Evolutionary conservation across 2,113 vertebrate species (phyloP).

Genomic region (Catagonus wagneri): DNA sequence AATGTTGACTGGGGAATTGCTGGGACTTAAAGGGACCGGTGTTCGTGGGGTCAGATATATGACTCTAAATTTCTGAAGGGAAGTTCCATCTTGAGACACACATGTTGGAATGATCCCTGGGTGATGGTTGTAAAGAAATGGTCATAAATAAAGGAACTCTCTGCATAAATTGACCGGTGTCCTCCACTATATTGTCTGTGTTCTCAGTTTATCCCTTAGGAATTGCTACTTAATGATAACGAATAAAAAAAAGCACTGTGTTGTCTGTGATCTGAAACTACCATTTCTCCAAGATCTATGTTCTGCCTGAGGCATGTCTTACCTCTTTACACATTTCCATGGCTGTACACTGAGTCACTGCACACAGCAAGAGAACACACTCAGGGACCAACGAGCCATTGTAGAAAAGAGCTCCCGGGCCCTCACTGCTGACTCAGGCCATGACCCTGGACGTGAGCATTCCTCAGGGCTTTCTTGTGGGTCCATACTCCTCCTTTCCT

Average conservation of each 20-base stretch:
- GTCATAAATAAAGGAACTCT: not conserved
- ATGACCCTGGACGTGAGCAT: not conserved
- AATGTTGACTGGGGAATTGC: not conserved
- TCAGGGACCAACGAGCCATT: not conserved
- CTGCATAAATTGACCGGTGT: no score
- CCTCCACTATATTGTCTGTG: not conserved
- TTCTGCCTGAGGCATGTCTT: not conserved
- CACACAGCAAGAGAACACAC: not conserved
- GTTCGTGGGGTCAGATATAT: not conserved
- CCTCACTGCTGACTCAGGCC: not conserved
- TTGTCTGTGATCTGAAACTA: not conserved
- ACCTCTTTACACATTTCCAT: not conserved
- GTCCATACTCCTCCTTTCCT: not conserved
- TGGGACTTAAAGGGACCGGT: not conserved
- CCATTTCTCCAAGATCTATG: no score
- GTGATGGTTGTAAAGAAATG: not conserved
- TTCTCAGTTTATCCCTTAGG: not conserved
- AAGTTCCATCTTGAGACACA: not conserved
- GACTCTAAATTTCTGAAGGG: not conserved
- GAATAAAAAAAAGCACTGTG: not conserved
- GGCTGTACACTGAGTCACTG: not conserved
- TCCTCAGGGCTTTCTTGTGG: not conserved
- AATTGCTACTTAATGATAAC: no score
- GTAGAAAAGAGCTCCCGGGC: no score
- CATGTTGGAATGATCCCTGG: no score